Conservation (phyloP, 2,888 invertebrate genomes). For the Drosophila barbarae region DNA sequence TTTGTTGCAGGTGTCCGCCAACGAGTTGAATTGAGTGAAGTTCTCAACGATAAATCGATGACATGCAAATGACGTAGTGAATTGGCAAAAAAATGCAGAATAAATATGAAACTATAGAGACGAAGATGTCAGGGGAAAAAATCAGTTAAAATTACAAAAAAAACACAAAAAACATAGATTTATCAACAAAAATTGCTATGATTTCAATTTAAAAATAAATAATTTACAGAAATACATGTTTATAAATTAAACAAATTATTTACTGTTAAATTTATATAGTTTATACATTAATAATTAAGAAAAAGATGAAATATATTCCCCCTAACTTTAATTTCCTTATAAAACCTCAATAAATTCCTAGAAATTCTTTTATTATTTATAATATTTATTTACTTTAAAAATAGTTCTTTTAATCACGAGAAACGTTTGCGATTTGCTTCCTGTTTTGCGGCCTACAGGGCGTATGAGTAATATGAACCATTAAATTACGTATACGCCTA, state of each 20-base stretch:
- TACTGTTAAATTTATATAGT: neutral
- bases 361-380: neutral
- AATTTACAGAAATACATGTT: neutral
- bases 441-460: conserved; percentile 26
- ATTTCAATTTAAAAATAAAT: neutral
- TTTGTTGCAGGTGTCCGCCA: conserved; percentile 42
- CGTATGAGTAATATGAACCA: conserved; percentile 42
- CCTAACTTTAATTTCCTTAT: neutral
- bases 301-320: neutral
- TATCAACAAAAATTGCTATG: neutral
- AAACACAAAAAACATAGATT: neutral
- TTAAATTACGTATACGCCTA: conserved; percentile 49
- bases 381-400: neutral
- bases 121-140: neutral
- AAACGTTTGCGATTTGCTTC: conserved; percentile 21
- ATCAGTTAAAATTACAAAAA: too few relatives aligned
- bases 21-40: neutral
- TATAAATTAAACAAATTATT: neutral
- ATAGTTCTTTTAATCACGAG: neutral
- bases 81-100: conserved; percentile 6
- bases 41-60: conserved; percentile 20
- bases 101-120: neutral
- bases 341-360: neutral
- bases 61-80: conserved; percentile 4
- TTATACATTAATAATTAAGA: neutral